phyloP scores from a whole-genome alignment of 1,140 invertebrate genomes.

The Aphelenchoides fujianensis region DNA sequence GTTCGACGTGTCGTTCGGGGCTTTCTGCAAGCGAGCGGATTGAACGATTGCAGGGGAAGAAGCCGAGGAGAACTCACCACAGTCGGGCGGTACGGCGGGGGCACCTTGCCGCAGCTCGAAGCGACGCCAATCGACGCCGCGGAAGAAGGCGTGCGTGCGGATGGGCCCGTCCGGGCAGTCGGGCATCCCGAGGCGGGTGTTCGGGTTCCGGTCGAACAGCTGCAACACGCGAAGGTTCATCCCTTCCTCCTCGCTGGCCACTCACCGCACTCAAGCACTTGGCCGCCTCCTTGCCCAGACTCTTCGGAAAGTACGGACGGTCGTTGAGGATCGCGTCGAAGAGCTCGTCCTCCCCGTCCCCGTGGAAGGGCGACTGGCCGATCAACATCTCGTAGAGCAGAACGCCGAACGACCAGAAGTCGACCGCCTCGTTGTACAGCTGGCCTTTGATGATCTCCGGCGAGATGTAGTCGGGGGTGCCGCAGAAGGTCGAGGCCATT shows the following conservation, averaged over 20 bases:
- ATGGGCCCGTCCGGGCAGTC: slow-evolving; percentile 77
- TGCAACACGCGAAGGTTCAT: slow-evolving; percentile 64
- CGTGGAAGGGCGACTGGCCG: slow-evolving; percentile 95
- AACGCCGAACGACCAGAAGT: slow-evolving; percentile 79
- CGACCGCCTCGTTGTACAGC: slow-evolving; percentile 93
- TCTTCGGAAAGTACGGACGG: slow-evolving; percentile 95
- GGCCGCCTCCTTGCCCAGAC: slow-evolving; percentile 91
- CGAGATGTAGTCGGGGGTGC: slow-evolving; percentile 97
- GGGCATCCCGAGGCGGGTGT: slow-evolving; percentile 85
- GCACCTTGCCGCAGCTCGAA: slow-evolving; percentile 82
- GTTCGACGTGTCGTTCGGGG: slow-evolving; percentile 91
- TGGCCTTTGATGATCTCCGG: slow-evolving; percentile 82
- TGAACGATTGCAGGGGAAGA: no score
- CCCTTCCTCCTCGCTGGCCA: slow-evolving; percentile 16
- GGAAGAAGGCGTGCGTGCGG: slow-evolving; percentile 87
- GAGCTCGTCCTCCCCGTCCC: slow-evolving; percentile 92
- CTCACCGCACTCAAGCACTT: slow-evolving; percentile 84
- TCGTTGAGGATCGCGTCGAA: slow-evolving; percentile 98
- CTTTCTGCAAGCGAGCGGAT: slow-evolving; percentile 75
- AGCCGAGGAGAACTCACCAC: slow-evolving; percentile 74
- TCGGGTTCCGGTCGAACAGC: slow-evolving; percentile 97
- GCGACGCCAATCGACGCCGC: slow-evolving; percentile 90
- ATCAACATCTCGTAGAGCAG: slow-evolving; percentile 62
- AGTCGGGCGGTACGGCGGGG: slow-evolving; percentile 95
- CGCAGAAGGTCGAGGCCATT: slow-evolving; percentile 64